Percentiles rank a stretch among this genome's conserved stretches.
Conservation (phyloP, 2,113 vertebrate genomes). For the Strigops habroptila region DNA sequence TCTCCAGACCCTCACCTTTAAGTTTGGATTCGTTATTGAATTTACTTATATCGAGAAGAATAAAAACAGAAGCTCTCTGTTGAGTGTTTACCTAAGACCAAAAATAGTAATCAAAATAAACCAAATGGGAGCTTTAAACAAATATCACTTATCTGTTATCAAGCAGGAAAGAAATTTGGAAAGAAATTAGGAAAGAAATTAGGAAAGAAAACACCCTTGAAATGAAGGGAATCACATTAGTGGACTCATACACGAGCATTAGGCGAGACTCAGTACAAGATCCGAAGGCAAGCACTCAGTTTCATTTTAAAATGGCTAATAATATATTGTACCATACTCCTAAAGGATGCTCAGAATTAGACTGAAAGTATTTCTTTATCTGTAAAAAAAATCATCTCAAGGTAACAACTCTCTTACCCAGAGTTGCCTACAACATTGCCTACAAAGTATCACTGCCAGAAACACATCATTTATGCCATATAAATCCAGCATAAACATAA, state of each 20-base stretch:
- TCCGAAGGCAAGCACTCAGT: not conserved
- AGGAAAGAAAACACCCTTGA: not conserved
- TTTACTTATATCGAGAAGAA: not conserved
- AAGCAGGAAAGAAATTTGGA: not conserved
- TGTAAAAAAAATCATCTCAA: not conserved
- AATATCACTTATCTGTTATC: not conserved
- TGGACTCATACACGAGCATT: not conserved
- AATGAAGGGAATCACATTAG: not conserved
- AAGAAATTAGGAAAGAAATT: not conserved
- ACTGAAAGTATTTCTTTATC: not conserved
- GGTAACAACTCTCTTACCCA: not conserved
- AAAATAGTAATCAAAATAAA: conserved; percentile 5
- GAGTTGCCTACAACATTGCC: not conserved
- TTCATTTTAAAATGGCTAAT: conserved; percentile 1
- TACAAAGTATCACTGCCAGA: not conserved
- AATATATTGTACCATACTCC: not conserved
- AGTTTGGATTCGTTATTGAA: not conserved
- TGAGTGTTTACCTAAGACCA: not conserved
- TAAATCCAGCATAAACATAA: not conserved
- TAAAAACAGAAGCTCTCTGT: not conserved
- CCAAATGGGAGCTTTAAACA: not conserved
- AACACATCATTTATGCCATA: not conserved
- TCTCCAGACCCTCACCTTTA: not conserved
- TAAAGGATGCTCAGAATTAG: not conserved
- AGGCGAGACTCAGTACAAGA: not conserved